These are phyloP conservation scores for Chrysopilus asiliformis DNA, from an alignment of 2,888 invertebrate genomes.

Conservation along the genomic window DNA sequence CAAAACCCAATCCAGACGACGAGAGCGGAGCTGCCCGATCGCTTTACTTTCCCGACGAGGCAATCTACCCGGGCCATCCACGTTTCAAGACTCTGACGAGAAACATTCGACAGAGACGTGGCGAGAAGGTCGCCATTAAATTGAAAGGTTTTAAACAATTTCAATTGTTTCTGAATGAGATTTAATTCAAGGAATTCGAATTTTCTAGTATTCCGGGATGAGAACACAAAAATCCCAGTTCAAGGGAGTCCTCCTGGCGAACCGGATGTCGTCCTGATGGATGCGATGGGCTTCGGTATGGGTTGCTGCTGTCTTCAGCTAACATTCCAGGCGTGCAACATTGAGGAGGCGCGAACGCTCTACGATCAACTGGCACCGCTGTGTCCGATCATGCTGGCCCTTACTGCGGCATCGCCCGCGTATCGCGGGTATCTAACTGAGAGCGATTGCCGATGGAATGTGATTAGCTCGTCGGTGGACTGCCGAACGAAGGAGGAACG, in stretches of 20 bases:
- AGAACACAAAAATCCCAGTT: conserved; percentile 72
- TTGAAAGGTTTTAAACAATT: conserved; percentile 58
- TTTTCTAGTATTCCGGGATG: conserved; percentile 70
- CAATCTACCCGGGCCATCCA: conserved; percentile 90
- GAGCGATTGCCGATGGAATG: conserved; percentile 95
- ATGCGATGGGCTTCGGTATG: conserved; percentile 99
- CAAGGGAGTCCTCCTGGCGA: conserved; percentile 63
- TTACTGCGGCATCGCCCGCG: conserved; percentile 93
- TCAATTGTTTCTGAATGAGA: neutral
- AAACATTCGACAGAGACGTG: conserved; percentile 82
- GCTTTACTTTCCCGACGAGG: conserved; percentile 88
- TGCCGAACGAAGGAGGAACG: conserved; percentile 88
- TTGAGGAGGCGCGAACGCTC: conserved; percentile 84
- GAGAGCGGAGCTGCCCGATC: conserved; percentile 65
- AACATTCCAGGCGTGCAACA: conserved; percentile 88
- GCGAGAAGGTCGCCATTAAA: conserved; percentile 93
- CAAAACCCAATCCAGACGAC: conserved; percentile 50
- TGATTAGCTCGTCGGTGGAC: conserved; percentile 92
- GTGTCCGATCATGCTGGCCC: conserved; percentile 92
- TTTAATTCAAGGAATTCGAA: neutral
- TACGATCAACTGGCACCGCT: conserved; percentile 96
- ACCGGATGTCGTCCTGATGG: conserved; percentile 92
- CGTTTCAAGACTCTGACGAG: conserved; percentile 83
- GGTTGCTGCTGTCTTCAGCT: conserved; percentile 95
- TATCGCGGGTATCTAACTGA: conserved; percentile 90